phyloP scores from a whole-genome alignment of 1,140 invertebrate species.

The Pristionchus pacificus region DNA sequence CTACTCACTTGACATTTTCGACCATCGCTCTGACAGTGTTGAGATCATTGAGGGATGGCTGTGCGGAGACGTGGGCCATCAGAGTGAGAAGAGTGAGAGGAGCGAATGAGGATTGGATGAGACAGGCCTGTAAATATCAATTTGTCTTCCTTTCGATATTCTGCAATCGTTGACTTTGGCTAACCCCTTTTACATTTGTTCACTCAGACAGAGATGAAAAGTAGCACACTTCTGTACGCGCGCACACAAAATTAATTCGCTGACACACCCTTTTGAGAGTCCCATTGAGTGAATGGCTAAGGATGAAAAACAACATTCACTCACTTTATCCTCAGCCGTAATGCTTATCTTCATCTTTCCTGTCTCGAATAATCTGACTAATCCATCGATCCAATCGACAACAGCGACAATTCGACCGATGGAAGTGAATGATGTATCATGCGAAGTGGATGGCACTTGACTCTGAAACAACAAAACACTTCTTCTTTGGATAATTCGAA shows the following conservation, averaged over 20 bases:
- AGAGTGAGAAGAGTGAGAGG: neutral
- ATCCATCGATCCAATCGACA: constrained; percentile 24
- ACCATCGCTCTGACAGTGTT: neutral
- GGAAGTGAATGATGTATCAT: constrained; percentile 4
- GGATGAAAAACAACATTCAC: neutral
- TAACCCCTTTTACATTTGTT: too few relatives aligned
- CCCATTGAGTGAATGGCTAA: too few relatives aligned
- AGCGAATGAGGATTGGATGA: neutral
- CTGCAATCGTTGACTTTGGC: too few relatives aligned
- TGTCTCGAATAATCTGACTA: constrained; percentile 22
- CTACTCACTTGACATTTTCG: neutral
- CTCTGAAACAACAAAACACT: too few relatives aligned
- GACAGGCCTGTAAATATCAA: neutral
- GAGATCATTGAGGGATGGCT: neutral
- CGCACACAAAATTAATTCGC: too few relatives aligned
- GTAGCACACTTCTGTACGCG: too few relatives aligned
- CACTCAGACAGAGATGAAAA: too few relatives aligned
- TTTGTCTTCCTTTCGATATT: too few relatives aligned
- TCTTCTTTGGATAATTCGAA: too few relatives aligned
- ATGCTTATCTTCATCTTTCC: constrained; percentile 5
- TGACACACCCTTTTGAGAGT: too few relatives aligned
- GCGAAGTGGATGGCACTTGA: neutral
- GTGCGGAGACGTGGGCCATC: neutral
- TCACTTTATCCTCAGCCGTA: constrained; percentile 26
- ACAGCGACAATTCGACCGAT: constrained; percentile 20